Percentiles rank a stretch among this genome's conserved stretches.
Conservation (phyloP, 2,113 vertebrate genomes). For the Paramormyrops kingsleyae region DNA sequence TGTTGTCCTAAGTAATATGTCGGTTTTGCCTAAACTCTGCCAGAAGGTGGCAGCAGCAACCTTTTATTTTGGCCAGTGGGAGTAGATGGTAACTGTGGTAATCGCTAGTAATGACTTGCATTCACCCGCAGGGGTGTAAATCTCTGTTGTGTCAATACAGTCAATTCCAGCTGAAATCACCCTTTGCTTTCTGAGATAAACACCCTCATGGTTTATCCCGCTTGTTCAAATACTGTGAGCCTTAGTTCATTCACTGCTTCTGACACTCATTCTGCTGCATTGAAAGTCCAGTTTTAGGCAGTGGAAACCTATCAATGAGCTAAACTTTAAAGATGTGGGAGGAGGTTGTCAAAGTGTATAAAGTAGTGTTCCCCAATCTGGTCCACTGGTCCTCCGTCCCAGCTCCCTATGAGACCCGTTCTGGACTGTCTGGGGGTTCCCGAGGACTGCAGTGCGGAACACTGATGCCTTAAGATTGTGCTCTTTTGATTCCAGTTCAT, state of each 20-base stretch:
- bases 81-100: background rate
- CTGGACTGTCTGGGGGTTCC: too few species aligned
- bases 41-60: background rate
- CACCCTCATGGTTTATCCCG: background rate
- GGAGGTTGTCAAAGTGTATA: background rate
- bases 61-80: background rate
- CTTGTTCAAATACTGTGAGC: background rate
- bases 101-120: background rate
- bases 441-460: too few species aligned
- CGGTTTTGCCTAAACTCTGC: background rate
- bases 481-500: too few species aligned
- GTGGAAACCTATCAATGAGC: background rate
- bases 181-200: background rate
- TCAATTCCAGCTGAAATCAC: background rate
- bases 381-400: background rate
- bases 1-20: background rate
- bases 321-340: background rate
- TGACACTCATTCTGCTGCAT: background rate
- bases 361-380: background rate
- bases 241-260: background rate
- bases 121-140: background rate
- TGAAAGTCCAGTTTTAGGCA: background rate
- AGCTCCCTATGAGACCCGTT: too few species aligned
- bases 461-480: too few species aligned
- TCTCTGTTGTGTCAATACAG: background rate